Conservation (phyloP, 2,797 vertebrate genomes). For the Myripristis murdjan region DNA sequence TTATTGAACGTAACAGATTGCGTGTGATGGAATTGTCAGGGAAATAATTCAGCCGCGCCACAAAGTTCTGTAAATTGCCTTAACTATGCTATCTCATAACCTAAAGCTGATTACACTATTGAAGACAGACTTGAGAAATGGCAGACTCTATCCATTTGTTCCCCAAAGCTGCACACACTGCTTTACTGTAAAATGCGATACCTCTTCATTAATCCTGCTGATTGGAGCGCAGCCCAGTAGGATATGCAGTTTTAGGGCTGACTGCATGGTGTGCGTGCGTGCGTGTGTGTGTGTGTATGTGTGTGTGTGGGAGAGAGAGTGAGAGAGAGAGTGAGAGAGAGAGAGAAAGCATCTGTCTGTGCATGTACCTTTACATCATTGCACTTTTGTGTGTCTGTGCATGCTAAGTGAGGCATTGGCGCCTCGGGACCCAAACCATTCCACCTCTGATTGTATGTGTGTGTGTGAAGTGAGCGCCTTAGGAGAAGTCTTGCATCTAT, state of each 20-base stretch:
- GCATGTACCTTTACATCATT: conserved; percentile 49
- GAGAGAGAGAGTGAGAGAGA: too few species aligned
- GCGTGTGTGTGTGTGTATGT: conserved; percentile 38
- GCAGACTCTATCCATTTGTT: conserved; percentile 69
- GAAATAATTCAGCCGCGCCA: conserved; percentile 72
- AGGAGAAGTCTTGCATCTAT: conserved; percentile 82
- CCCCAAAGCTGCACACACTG: conserved; percentile 68
- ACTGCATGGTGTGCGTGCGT: conserved; percentile 40
- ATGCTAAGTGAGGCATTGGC: conserved; percentile 53
- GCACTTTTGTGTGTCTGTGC: conserved; percentile 28
- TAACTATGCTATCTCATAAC: conserved; percentile 69
- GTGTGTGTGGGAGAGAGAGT: too few species aligned
- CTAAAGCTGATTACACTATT: conserved; percentile 78
- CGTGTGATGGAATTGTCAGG: conserved; percentile 79
- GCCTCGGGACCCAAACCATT: conserved; percentile 68
- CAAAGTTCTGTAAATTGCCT: conserved; percentile 73
- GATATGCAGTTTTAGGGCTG: conserved; percentile 68
- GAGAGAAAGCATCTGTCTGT: conserved; percentile 22
- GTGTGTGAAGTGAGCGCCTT: conserved; percentile 66
- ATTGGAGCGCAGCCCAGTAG: conserved; percentile 80
- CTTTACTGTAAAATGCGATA: conserved; percentile 82
- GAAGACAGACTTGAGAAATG: conserved; percentile 77
- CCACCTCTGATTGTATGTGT: conserved; percentile 39
- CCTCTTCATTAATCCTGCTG: conserved; percentile 84
- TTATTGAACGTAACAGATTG: conserved; percentile 68